A percentile compares a stretch with the other conserved stretches of the same genome.
phyloP scores from a whole-genome alignment of 2,113 vertebrate species.

The Pachyramphus minor region DNA sequence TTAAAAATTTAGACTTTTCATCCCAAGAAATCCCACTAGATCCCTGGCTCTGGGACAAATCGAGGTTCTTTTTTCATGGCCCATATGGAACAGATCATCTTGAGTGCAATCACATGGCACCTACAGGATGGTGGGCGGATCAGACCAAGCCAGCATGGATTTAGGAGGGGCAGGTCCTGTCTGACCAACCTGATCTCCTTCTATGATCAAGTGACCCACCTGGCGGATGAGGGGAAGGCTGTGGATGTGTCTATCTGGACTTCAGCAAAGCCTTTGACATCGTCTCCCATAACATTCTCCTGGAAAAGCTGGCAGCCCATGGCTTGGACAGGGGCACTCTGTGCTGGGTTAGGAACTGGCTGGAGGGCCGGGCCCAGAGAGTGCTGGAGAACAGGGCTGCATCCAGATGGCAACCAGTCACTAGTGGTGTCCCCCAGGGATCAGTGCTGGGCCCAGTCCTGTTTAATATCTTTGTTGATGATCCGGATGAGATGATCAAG shows the following conservation, averaged over 20 bases:
- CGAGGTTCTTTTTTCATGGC: not conserved
- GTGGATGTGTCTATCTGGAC: not conserved
- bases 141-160: not conserved
- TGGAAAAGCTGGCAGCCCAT: not conserved
- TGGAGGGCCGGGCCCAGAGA: not conserved
- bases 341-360: not conserved
- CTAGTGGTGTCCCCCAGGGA: no score
- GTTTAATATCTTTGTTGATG: no score
- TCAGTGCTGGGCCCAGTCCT: no score
- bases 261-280: not conserved
- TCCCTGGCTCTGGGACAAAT: not conserved
- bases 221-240: not conserved
- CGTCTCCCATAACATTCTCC: not conserved
- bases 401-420: no score
- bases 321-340: not conserved
- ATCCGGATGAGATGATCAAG: no score
- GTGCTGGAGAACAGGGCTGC: no score
- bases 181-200: not conserved
- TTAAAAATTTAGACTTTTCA: conserved; percentile 25
- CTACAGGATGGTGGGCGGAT: not conserved
- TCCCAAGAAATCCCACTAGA: conserved; percentile 5
- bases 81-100: not conserved
- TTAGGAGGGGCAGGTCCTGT: not conserved
- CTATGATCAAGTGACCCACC: not conserved
- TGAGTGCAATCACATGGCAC: not conserved